Evolutionary conservation across 2,888 invertebrate species (phyloP).

Genomic region (Octonoba sinensis): DNA sequence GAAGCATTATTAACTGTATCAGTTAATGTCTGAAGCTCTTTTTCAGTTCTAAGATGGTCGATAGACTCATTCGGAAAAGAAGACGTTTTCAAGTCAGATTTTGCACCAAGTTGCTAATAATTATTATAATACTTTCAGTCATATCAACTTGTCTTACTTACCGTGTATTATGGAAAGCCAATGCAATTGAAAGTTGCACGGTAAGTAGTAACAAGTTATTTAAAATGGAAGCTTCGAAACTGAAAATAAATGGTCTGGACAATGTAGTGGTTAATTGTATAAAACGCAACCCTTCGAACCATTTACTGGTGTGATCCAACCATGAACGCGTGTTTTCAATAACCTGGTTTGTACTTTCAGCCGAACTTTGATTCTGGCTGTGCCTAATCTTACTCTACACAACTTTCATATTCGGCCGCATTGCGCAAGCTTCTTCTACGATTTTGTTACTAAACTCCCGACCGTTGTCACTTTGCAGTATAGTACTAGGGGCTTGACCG

Average conservation of each 20-base stretch:
- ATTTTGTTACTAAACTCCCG: conserved; percentile 56
- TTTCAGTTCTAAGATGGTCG: conserved; percentile 10
- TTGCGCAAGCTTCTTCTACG: conserved; percentile 18
- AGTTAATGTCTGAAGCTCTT: conserved; percentile 11
- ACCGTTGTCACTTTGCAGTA: conserved; percentile 64
- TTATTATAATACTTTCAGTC: no score
- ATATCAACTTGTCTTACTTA: no score
- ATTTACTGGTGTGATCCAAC: conserved; percentile 33
- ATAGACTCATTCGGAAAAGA: conserved; percentile 22
- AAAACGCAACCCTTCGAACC: conserved; percentile 11
- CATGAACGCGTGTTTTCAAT: conserved; percentile 49
- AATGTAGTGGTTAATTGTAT: conserved; percentile 46
- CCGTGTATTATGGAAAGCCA: no score
- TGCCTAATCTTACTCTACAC: conserved; percentile 19
- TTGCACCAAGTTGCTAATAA: conserved; percentile 26
- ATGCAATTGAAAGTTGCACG: no score
- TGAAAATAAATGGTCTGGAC: conserved; percentile 41
- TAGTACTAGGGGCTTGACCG: conserved; percentile 42
- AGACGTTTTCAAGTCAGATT: conserved; percentile 12
- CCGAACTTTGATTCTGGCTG: conserved; percentile 23
- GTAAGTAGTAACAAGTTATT: conserved; percentile 4
- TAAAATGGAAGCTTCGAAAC: conserved; percentile 47
- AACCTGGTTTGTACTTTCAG: conserved; percentile 35
- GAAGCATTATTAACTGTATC: conserved; percentile 12
- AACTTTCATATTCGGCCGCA: conserved; percentile 30